phyloP scores from a whole-genome alignment of 2,888 invertebrate genomes.

The Hedychridium roseum region DNA sequence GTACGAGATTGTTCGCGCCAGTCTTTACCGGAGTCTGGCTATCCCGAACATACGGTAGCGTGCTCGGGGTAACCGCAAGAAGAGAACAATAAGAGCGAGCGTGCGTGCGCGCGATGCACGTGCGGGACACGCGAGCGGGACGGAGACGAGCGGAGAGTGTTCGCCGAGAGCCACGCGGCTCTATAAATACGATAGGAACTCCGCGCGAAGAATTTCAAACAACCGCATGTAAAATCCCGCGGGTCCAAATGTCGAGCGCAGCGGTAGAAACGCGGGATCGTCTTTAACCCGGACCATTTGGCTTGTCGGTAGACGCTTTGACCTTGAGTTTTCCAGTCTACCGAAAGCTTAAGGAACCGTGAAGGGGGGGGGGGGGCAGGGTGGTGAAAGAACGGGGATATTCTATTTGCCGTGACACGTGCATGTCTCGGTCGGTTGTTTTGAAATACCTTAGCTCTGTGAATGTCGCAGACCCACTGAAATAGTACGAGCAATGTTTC shows the following conservation, averaged over 20 bases:
- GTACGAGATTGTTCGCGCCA: too few relatives aligned
- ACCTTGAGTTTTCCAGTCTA: not conserved
- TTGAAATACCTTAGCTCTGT: too few relatives aligned
- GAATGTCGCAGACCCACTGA: too few relatives aligned
- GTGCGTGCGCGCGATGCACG: conserved; percentile 20
- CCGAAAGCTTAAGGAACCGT: not conserved
- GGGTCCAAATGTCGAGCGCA: conserved; percentile 20
- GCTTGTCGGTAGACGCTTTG: not conserved
- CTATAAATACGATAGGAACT: conserved; percentile 52
- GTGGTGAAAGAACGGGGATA: not conserved
- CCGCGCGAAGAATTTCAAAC: conserved; percentile 50
- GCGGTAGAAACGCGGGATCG: not conserved
- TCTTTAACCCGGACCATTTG: not conserved
- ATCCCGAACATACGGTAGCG: too few relatives aligned
- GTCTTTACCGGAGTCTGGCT: conserved; percentile 16
- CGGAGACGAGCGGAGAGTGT: not conserved
- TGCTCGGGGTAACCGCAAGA: too few relatives aligned
- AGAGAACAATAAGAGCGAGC: too few relatives aligned
- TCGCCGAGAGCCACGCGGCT: conserved; percentile 31
- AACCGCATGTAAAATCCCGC: conserved; percentile 38
- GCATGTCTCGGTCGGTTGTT: not conserved
- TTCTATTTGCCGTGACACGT: not conserved
- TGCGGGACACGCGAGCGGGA: conserved; percentile 8
- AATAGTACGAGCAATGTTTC: too few relatives aligned
- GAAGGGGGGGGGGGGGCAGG: not conserved